Conservation (phyloP, 2,888 invertebrate genomes). For the Brenthis ino region DNA sequence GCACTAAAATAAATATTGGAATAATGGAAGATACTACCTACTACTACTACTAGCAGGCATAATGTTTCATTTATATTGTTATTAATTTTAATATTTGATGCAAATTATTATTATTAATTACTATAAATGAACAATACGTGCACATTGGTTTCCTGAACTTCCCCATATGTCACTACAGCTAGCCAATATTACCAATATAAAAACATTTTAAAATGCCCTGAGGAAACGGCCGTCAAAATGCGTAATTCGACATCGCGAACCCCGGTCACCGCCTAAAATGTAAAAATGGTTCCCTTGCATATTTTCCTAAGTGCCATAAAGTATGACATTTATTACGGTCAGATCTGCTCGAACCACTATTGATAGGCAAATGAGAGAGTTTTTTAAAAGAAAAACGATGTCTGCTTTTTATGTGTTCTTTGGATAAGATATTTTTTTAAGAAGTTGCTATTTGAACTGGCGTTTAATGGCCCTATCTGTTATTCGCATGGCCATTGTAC, state of each 20-base stretch:
- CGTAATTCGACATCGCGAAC: constrained; percentile 76
- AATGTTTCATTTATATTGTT: too few species aligned
- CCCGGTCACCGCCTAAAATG: constrained; percentile 79
- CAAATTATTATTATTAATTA: background rate
- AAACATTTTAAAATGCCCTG: constrained; percentile 64
- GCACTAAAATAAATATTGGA: background rate
- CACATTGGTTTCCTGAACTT: constrained; percentile 3
- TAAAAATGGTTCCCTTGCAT: constrained; percentile 82
- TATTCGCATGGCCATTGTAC: constrained; percentile 15
- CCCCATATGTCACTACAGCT: constrained; percentile 16
- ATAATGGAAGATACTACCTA: too few species aligned
- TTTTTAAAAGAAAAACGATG: constrained; percentile 83
- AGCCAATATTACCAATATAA: constrained; percentile 41
- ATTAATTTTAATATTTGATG: too few species aligned
- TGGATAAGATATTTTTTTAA: constrained; percentile 72
- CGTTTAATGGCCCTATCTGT: constrained; percentile 54
- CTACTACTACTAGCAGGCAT: too few species aligned
- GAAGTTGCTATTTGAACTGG: constrained; percentile 64
- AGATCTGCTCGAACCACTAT: constrained; percentile 82
- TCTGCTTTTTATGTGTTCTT: constrained; percentile 82
- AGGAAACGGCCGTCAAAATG: constrained; percentile 68
- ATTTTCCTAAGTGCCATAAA: constrained; percentile 81
- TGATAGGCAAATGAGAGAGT: constrained; percentile 83
- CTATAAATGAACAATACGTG: background rate
- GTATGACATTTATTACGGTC: constrained; percentile 83